Base-by-base conservation (phyloP, 2,113 vertebrate species). In the Gobio gobio region DNA sequence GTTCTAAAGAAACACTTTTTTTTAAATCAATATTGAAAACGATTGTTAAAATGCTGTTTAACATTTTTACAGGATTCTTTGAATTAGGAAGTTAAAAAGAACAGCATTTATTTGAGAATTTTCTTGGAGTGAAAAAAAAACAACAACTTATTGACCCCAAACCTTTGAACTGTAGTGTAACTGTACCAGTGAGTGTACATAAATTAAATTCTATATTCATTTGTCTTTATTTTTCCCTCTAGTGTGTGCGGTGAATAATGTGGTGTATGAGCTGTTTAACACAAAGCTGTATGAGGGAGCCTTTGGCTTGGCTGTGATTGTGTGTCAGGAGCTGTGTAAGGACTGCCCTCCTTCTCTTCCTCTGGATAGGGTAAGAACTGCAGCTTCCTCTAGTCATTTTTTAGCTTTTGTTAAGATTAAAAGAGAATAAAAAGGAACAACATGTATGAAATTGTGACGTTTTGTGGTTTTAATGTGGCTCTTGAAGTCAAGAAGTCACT, bases 191-290 rank as follows among this genome's bases (percentile, higher is more conserved):
- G n/a, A 61, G 59, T 40, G 33, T 33, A 10, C 0, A 10, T 36
- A 70, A 22, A 5, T 43, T 0, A 2, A 70, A 51, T 75, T 49
- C 24, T 24, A 1, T 45, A 5, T 26, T 10, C 0, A 51, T 75
- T 26, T 47, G 3, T 36, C 2, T 8, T n/a, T 22, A 24, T n/a
- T 66, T 49, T 70, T 33, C 51, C 14, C 70, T 85, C 3, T 88
- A 99, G 97, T 93, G 24, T 92, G 91, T 2, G 94, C 94, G 6
- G 85, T 96, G 4, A 96, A 93, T 91, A 95, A 95, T 85, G 86
- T 99, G 79, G 93, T 93, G n/a, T 96, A 95, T 81, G 93, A 93
- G 76, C 93, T 99, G 90, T 97, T 96, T 79, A 95, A 91, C 89
- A 94, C 91, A 66, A 94, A 93, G 85, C 93, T 96, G 2, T 96